A percentile compares a stretch with the other conserved stretches of the same genome.
Evolutionary conservation across 92 coral and sea anemone species (phyloP).

Genomic region (Porites cylindrica): DNA sequence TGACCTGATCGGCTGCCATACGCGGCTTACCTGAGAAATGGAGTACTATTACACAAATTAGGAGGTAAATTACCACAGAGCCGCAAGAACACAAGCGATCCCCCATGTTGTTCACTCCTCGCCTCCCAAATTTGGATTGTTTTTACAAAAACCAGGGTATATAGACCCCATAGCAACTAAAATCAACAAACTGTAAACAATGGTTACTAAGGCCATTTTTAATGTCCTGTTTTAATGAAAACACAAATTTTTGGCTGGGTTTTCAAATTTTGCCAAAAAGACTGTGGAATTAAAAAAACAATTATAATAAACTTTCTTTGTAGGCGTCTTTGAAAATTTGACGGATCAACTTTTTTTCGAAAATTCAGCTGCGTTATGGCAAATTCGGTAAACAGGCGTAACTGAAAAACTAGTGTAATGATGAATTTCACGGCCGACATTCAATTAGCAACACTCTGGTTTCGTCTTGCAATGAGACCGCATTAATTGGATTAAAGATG

Average conservation of each 20-base stretch:
- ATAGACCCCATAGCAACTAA: constrained; percentile 17
- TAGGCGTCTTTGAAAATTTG: background rate
- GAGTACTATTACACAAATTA: background rate
- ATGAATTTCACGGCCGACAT: too few species aligned
- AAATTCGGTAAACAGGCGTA: too few species aligned
- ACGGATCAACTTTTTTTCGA: background rate
- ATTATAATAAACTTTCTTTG: background rate
- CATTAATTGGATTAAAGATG: too few species aligned
- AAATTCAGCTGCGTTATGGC: too few species aligned
- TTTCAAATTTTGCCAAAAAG: constrained; percentile 17
- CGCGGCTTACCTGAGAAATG: background rate
- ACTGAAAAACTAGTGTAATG: too few species aligned
- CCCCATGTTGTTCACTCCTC: constrained; percentile 2
- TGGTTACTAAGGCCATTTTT: constrained; percentile 17
- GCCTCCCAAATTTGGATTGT: constrained; percentile 12
- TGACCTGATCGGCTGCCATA: background rate
- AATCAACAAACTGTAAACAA: constrained; percentile 15
- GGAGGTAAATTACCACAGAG: constrained; percentile 1
- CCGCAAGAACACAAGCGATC: constrained; percentile 1
- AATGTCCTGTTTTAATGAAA: constrained; percentile 22
- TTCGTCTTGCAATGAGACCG: too few species aligned
- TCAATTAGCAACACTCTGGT: too few species aligned
- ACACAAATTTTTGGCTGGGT: constrained; percentile 17
- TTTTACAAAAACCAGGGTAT: background rate
- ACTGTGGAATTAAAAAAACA: constrained; percentile 12